phyloP scores from a whole-genome alignment of 2,888 invertebrate species.

The Pyrocoelia pectoralis region DNA sequence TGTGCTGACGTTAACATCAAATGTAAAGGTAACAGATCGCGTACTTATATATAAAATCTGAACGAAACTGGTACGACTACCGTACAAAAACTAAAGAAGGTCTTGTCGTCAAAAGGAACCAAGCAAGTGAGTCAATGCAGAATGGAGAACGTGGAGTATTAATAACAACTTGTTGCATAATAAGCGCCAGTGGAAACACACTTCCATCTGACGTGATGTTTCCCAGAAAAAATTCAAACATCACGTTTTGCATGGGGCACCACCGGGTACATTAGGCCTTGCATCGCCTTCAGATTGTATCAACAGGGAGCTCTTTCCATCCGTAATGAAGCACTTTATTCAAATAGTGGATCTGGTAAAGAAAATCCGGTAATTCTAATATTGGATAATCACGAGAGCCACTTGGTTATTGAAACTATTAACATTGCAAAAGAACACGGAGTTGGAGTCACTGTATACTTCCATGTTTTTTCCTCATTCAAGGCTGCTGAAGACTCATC shows the following conservation, averaged over 20 bases:
- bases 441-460: conserved; percentile 14
- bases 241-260: conserved; percentile 6
- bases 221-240: neutral
- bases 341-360: conserved; percentile 7
- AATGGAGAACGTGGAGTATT: conserved; percentile 18
- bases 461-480: conserved; percentile 8
- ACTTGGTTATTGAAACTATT: too few relatives aligned
- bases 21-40: too few relatives aligned
- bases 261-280: conserved; percentile 2
- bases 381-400: neutral
- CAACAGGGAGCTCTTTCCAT: neutral
- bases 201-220: conserved; percentile 8
- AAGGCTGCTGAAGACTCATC: conserved; percentile 14
- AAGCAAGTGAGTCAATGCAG: conserved; percentile 15
- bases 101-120: conserved; percentile 13
- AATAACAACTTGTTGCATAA: conserved; percentile 9
- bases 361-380: conserved; percentile 9
- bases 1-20: neutral
- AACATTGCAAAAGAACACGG: too few relatives aligned
- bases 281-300: conserved; percentile 1
- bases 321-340: conserved; percentile 3
- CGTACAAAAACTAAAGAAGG: conserved; percentile 22
- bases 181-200: neutral
- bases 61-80: neutral
- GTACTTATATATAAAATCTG: neutral